Conservation (phyloP, 2,888 invertebrate species). For the Callinectes sapidus region DNA sequence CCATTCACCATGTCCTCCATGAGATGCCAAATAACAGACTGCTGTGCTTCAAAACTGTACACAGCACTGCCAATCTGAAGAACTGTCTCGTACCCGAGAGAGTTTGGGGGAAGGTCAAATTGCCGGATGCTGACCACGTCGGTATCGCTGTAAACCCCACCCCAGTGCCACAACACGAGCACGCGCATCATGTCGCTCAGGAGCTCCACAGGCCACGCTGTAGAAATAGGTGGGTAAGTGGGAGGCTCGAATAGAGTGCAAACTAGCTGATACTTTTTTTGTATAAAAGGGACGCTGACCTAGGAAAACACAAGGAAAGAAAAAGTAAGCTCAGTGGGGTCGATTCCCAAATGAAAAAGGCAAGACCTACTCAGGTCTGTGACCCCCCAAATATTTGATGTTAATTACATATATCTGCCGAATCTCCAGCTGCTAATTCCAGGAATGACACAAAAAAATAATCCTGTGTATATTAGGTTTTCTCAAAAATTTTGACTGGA, state of each 20-base stretch:
- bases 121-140: not conserved
- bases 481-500: too few species aligned
- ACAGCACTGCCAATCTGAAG: not conserved
- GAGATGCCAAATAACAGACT: not conserved
- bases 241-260: not conserved
- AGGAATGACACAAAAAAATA: too few species aligned
- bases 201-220: not conserved
- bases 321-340: too few species aligned
- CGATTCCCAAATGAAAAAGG: too few species aligned
- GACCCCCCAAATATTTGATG: too few species aligned
- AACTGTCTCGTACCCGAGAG: not conserved
- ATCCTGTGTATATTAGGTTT: too few species aligned
- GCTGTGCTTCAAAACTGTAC: not conserved
- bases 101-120: not conserved
- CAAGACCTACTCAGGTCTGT: too few species aligned
- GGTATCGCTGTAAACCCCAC: not conserved
- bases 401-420: too few species aligned
- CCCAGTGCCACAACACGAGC: not conserved
- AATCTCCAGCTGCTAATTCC: too few species aligned
- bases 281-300: too few species aligned
- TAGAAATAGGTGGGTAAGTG: not conserved
- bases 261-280: too few species aligned
- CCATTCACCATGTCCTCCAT: not conserved
- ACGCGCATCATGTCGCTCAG: conserved; percentile 5
- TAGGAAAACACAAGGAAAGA: too few species aligned